Base-by-base conservation (phyloP, 2,113 vertebrate species). In the Chloebia gouldiae region DNA sequence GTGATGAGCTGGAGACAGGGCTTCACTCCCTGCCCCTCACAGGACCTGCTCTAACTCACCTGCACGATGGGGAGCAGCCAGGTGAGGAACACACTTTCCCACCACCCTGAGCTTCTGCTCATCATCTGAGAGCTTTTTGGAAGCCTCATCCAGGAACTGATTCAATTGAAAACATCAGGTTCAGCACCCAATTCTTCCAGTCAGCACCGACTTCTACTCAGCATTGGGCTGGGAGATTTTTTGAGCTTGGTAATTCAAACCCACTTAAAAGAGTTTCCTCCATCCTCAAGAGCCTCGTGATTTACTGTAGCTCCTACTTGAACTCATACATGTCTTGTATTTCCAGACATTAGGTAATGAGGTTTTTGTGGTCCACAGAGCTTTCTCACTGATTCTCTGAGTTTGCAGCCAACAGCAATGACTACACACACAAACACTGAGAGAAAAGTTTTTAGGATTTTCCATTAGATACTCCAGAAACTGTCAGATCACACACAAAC, bases 271-370 rank as follows among this genome's bases (percentile, higher is more conserved):
- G 79, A 71, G 31, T 84, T 95, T 90, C 80, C 82, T 90, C 82
- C 85, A 86, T 90, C 90, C 90, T 81, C 90, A 75, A 70, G 90
- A 90, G 93, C 22, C 72, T 94, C 92, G 13, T 90, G 68, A 94
- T 83, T 96, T 93, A 95, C 94, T 86, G 92, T 70, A 94, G 63
- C 85, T 95, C 87, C 92, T 68, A 17, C 79, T 78, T 90, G 59
- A 94, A 88, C 57, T 95, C 75, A 40, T 44, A 9, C 25, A 30
- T 10, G 47, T 83, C 81, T 92, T 93, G 56, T 15, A 70, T 92
- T 96, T 92, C 88, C 93, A 97, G 96, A 93, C 90, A 88, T 96
- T 90, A 94, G 93, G 88, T 93, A 96, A 96, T 94, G 93, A 95
- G 96, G 94, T 95, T 97, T 96, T 86, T 94, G 95, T 92, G 94